A percentile compares a stretch with the other conserved stretches of the same genome.
Evolutionary conservation across 2,888 invertebrate species (phyloP).

Genomic region (Macrophya annulata): DNA sequence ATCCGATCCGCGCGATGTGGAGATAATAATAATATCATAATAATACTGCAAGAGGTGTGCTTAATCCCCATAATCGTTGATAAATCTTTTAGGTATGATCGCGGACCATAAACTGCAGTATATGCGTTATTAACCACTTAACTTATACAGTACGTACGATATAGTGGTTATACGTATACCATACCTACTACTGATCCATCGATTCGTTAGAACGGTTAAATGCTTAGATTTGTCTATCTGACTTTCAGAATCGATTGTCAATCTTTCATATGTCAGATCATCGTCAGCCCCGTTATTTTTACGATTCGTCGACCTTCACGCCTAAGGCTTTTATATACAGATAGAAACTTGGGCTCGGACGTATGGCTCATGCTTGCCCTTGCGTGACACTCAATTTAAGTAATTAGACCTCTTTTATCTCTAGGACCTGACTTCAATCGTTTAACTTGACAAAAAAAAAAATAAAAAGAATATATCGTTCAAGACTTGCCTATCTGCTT

Average conservation of each 20-base stretch:
- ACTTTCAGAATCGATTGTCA: constrained; percentile 25
- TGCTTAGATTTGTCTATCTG: constrained; percentile 23
- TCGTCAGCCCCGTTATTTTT: constrained; percentile 31
- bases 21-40: constrained; percentile 33
- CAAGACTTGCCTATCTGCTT: background rate
- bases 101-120: background rate
- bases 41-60: constrained; percentile 13
- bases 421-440: background rate
- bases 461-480: too few species aligned
- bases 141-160: background rate
- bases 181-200: background rate
- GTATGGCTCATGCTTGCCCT: background rate
- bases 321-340: constrained; percentile 6
- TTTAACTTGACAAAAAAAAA: background rate
- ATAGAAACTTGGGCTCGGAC: background rate
- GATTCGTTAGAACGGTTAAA: constrained; percentile 35
- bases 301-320: constrained; percentile 21
- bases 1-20: constrained; percentile 15
- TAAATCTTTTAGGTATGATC: constrained; percentile 33
- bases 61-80: constrained; percentile 44
- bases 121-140: background rate
- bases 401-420: background rate
- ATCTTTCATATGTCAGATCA: constrained; percentile 29
- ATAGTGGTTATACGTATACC: background rate
- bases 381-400: constrained; percentile 16